These are phyloP conservation scores for Halichoeres trimaculatus DNA, from an alignment of 2,113 vertebrate genomes.

Conservation along the genomic window DNA sequence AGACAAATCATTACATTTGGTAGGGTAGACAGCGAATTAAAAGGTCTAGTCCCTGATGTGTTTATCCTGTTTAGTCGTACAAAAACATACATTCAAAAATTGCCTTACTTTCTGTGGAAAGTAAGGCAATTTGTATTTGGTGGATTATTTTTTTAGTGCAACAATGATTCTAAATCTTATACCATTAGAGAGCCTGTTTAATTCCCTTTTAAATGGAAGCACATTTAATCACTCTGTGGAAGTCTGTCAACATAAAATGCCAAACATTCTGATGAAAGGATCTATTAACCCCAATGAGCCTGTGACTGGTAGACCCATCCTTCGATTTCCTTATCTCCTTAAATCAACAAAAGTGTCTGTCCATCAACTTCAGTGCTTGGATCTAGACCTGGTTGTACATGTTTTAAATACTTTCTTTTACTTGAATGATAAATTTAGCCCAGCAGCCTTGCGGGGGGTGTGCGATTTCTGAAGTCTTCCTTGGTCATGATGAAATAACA, in stretches of 20 bases:
- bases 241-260: background rate
- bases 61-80: no score
- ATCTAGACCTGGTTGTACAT: background rate
- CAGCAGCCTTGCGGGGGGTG: background rate
- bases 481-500: slow-evolving; percentile 3
- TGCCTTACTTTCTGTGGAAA: no score
- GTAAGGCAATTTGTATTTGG: no score
- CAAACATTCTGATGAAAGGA: background rate
- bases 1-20: no score
- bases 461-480: background rate
- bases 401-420: background rate
- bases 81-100: no score
- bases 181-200: no score
- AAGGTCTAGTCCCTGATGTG: no score
- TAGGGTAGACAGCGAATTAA: no score
- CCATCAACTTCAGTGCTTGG: background rate
- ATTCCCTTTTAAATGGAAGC: no score
- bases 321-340: background rate
- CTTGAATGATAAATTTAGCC: background rate
- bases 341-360: background rate
- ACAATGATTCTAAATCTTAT: no score
- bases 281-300: background rate
- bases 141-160: no score
- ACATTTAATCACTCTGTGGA: background rate
- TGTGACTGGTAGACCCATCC: background rate